These are phyloP conservation scores for Alloscopus bannaensis DNA, from an alignment of 2,888 invertebrate species.

Conservation along the genomic window DNA sequence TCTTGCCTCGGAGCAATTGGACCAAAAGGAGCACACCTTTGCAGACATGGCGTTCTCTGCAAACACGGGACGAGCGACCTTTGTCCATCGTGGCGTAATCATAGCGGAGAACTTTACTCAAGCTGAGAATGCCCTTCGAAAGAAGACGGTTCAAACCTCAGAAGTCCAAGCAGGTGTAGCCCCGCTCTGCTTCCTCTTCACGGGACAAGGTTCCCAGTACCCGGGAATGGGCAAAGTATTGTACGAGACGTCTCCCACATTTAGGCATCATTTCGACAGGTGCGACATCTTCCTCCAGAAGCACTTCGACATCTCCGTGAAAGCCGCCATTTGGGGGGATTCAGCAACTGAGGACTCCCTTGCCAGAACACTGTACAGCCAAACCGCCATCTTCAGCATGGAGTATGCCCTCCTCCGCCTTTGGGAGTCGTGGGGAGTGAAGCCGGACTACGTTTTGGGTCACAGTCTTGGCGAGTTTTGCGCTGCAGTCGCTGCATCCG, in stretches of 20 bases:
- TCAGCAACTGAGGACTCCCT: background rate
- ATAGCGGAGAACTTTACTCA: background rate
- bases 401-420: constrained; percentile 49
- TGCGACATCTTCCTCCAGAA: constrained; percentile 25
- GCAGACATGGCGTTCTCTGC: constrained; percentile 37
- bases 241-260: constrained; percentile 39
- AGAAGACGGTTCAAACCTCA: background rate
- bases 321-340: constrained; percentile 28
- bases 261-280: constrained; percentile 32
- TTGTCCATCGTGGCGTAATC: constrained; percentile 28
- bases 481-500: constrained; percentile 7
- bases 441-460: constrained; percentile 40
- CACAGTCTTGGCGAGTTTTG: constrained; percentile 18
- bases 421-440: constrained; percentile 58
- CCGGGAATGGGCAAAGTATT: constrained; percentile 39
- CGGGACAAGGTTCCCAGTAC: constrained; percentile 60
- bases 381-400: constrained; percentile 28
- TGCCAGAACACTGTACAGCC: constrained; percentile 23
- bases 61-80: constrained; percentile 34
- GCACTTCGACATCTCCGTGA: constrained; percentile 17
- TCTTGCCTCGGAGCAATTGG: background rate
- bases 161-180: background rate
- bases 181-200: constrained; percentile 42
- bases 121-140: background rate
- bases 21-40: constrained; percentile 4